Evolutionary conservation across 1,140 invertebrate species (phyloP), one percentile per base, ranked within the genome.

Genomic region (Listronotus oregonensis): DNA sequence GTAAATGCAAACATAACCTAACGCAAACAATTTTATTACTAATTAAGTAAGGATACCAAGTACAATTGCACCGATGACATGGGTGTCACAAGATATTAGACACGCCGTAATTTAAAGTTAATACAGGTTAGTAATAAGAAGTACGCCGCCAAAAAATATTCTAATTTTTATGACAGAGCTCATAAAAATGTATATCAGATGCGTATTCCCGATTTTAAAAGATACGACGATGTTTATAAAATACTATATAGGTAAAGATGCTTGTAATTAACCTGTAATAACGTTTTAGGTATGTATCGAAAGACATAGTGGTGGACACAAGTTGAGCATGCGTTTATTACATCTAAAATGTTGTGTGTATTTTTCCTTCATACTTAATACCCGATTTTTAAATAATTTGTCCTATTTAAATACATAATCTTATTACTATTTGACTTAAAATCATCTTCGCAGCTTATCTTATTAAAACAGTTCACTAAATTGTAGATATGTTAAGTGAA

Each of bases 221-320:
- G 2, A 37, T 37, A 12, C 34, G 34, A 37, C 34, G 1, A 37
- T 8, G 11, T 12, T 37, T 46, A 9, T 17, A 46, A 17, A 46
- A 46, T 3, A 8, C 4, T 14, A 6, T 17, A 14, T 46, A 46
- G 43, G 43, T 14, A 46, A 56, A 43, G 17, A 43, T 34, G 54
- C 51, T 52, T 37, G 14, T 17, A 55, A 55, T 55, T 55, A 50
- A 56, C 61, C 50, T 65, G 55, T 65, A 58, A 50, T 57, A 65
- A 58, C 55, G 6, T 58, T 14, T 64, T 78, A 78, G 75, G 77
- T 76, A 75, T 71, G 77, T 77, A 77, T 77, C 69, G 44, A 66
- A 64, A 64, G 55, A 69, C 67, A 70, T 69, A 71, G 68, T 84
- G 83, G 81, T 81, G 78, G 80, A 85, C 84, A 84, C 83, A 84